Conservation (phyloP, 2,113 vertebrate genomes). For the Chinchilla lanigera region DNA sequence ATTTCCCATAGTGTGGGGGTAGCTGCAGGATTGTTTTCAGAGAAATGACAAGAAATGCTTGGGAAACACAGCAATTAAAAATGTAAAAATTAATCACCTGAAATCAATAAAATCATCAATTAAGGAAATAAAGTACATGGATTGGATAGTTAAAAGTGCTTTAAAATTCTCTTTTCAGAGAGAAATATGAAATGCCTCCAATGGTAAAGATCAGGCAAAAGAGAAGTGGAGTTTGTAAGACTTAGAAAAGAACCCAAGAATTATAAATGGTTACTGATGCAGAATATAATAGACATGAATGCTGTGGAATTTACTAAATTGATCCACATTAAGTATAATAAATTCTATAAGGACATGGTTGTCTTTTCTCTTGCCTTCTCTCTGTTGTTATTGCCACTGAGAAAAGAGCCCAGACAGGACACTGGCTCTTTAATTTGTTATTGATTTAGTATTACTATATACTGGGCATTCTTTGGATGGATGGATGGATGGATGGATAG, state of each 20-base stretch:
- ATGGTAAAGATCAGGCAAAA: not conserved
- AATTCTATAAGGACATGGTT: not conserved
- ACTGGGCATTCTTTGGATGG: not conserved
- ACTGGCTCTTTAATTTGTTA: not conserved
- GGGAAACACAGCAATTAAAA: not conserved
- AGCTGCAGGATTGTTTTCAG: not conserved
- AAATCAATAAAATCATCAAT: constrained; percentile 14
- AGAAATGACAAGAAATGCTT: constrained; percentile 5
- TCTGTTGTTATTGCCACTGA: not conserved
- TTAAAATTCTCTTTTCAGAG: not conserved
- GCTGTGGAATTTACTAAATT: not conserved
- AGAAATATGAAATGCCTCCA: not conserved
- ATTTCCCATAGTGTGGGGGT: not conserved
- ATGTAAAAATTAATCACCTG: not conserved
- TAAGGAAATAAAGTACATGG: not conserved
- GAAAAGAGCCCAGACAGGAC: not conserved
- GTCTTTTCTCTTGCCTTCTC: not conserved
- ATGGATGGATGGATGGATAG: not conserved
- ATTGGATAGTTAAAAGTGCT: not conserved
- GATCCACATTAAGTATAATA: not conserved
- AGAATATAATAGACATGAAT: not conserved
- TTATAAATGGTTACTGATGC: not conserved
- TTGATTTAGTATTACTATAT: not conserved
- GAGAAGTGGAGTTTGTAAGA: not conserved
- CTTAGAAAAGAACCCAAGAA: not conserved